Conservation (phyloP, 2,888 invertebrate genomes). For the Galerucella calmariensis region DNA sequence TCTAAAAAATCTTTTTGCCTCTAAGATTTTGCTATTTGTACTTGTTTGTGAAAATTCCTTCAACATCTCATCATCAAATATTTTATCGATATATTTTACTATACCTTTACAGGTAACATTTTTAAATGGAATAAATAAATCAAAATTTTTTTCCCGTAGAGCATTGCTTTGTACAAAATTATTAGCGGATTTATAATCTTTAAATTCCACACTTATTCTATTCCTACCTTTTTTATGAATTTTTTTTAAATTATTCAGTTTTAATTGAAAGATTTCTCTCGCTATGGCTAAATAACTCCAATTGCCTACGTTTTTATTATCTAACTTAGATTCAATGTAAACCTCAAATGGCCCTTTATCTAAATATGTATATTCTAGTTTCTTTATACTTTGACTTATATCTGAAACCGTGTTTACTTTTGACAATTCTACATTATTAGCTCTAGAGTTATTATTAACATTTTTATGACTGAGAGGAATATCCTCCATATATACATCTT, state of each 20-base stretch:
- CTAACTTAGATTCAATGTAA: too few species aligned
- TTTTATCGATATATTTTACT: constrained; percentile 8
- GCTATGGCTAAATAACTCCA: constrained; percentile 45
- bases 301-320: not conserved
- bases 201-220: constrained; percentile 11
- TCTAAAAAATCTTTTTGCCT: constrained; percentile 11
- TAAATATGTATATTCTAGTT: too few species aligned
- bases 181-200: constrained; percentile 2
- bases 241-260: constrained; percentile 19
- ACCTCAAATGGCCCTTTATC: too few species aligned
- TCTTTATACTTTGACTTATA: too few species aligned
- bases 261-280: constrained; percentile 26
- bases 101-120: constrained; percentile 20
- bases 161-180: not conserved
- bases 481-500: not conserved
- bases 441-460: too few species aligned
- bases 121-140: constrained; percentile 18
- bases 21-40: not conserved
- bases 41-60: not conserved
- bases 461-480: too few species aligned
- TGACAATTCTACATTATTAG: too few species aligned
- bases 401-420: too few species aligned
- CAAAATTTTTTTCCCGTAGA: constrained; percentile 4
- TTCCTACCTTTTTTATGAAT: constrained; percentile 18
- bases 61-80: not conserved